Conservation (phyloP, 1,140 invertebrate species). For the Leptinotarsa lineolata region DNA sequence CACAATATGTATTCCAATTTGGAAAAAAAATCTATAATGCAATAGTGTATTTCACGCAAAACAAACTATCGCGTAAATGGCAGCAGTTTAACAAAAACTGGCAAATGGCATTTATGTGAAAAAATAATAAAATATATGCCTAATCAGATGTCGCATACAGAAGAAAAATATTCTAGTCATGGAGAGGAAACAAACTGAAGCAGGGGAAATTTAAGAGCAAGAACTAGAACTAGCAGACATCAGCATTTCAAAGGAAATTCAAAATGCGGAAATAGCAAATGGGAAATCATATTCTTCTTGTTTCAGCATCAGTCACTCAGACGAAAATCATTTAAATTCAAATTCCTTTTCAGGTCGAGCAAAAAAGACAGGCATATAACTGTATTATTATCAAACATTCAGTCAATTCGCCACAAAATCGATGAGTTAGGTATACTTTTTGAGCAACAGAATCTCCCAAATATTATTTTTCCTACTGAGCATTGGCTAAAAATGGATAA, state of each 20-base stretch:
- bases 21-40: conserved; percentile 1
- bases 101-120: conserved; percentile 17
- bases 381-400: conserved; percentile 13
- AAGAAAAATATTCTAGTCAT: conserved; percentile 9
- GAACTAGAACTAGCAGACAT: conserved; percentile 5
- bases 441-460: conserved; percentile 9
- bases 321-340: too few species aligned
- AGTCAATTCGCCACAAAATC: conserved; percentile 15
- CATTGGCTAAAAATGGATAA: conserved; percentile 17
- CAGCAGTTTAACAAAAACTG: conserved; percentile 10
- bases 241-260: conserved; percentile 1
- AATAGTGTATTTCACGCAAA: conserved; percentile 15
- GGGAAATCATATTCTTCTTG: conserved; percentile 15
- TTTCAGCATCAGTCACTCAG: too few species aligned
- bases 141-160: conserved; percentile 15
- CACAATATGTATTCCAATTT: conserved; percentile 17
- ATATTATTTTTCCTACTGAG: conserved; percentile 15
- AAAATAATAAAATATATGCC: too few species aligned
- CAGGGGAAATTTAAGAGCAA: conserved; percentile 17
- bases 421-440: conserved; percentile 17
- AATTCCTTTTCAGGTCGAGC: not conserved
- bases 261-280: conserved; percentile 17
- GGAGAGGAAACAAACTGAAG: conserved; percentile 15
- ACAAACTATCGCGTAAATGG: conserved; percentile 7
- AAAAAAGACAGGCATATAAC: not conserved